Evolutionary conservation across 2,888 invertebrate genomes (phyloP).

Genomic region (Synanthedon tipuliformis): DNA sequence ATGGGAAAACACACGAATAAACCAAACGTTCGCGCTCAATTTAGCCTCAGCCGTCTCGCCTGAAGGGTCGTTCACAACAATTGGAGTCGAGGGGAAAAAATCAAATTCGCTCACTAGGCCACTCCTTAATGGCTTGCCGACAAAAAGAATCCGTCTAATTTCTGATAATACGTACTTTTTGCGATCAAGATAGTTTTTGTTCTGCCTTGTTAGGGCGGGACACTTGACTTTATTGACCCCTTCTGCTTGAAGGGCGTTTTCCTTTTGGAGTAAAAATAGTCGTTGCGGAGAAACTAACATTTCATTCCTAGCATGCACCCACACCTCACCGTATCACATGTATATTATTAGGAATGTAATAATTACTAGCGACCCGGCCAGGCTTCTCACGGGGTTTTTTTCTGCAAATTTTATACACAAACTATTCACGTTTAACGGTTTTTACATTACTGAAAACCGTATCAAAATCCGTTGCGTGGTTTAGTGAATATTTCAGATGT

Average conservation of each 20-base stretch:
- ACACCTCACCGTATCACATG: too few relatives aligned
- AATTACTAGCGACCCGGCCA: too few relatives aligned
- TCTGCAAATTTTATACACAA: too few relatives aligned
- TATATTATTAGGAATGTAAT: too few relatives aligned
- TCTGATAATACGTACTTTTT: slow-evolving; percentile 34
- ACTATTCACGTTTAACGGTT: too few relatives aligned
- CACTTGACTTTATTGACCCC: slow-evolving; percentile 5
- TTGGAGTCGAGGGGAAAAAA: slow-evolving; percentile 14
- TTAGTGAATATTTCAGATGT: too few relatives aligned
- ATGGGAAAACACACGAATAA: background rate
- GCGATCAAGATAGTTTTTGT: slow-evolving; percentile 19
- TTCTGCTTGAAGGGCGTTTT: slow-evolving; percentile 1
- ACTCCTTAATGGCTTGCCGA: slow-evolving; percentile 30
- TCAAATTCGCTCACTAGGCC: slow-evolving; percentile 22
- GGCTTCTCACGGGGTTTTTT: too few relatives aligned
- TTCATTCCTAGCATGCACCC: background rate
- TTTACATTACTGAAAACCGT: too few relatives aligned
- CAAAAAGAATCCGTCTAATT: slow-evolving; percentile 42
- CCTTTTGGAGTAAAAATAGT: background rate
- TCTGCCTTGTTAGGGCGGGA: slow-evolving; percentile 24
- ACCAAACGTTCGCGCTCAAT: background rate
- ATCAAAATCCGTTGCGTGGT: too few relatives aligned
- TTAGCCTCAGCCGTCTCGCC: background rate
- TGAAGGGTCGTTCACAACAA: background rate
- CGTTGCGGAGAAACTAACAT: background rate